Evolutionary conservation across 2,888 invertebrate species (phyloP).

Genomic region (Rhingia rostrata): DNA sequence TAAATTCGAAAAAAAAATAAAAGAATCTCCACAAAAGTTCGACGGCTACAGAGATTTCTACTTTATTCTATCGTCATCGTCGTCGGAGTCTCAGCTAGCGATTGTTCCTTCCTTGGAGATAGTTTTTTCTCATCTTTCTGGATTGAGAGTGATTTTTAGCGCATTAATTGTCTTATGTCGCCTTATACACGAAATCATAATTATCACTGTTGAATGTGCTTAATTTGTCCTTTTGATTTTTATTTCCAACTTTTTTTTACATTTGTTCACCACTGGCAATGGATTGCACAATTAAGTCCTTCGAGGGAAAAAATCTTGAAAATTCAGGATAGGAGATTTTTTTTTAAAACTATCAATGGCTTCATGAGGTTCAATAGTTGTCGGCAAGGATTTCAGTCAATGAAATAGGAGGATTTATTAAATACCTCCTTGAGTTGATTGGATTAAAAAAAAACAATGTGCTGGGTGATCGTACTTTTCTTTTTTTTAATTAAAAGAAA

Average conservation of each 20-base stretch:
- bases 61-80: slow-evolving; percentile 9
- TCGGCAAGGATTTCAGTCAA: slow-evolving; percentile 19
- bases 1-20: slow-evolving; percentile 14
- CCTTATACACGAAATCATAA: slow-evolving; percentile 56
- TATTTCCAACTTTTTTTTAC: not conserved
- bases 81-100: not conserved
- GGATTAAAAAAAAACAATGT: slow-evolving; percentile 8
- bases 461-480: not conserved
- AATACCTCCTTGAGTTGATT: slow-evolving; percentile 47
- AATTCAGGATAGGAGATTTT: not conserved
- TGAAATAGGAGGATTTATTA: slow-evolving; percentile 36
- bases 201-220: slow-evolving; percentile 50
- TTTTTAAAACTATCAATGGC: not conserved
- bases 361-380: slow-evolving; percentile 13
- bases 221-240: slow-evolving; percentile 21
- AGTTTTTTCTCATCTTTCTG: not conserved
- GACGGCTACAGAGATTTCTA: slow-evolving; percentile 34
- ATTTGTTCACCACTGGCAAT: not conserved
- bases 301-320: not conserved
- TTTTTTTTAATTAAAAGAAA: slow-evolving; percentile 33
- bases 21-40: slow-evolving; percentile 20
- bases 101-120: slow-evolving; percentile 18
- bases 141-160: slow-evolving; percentile 2
- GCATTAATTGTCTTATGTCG: slow-evolving; percentile 58
- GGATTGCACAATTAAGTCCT: not conserved